A percentile compares a stretch with the other conserved stretches of the same genome.
Conservation (phyloP, 1,140 invertebrate species). For the Doryteuthis pealeii region DNA sequence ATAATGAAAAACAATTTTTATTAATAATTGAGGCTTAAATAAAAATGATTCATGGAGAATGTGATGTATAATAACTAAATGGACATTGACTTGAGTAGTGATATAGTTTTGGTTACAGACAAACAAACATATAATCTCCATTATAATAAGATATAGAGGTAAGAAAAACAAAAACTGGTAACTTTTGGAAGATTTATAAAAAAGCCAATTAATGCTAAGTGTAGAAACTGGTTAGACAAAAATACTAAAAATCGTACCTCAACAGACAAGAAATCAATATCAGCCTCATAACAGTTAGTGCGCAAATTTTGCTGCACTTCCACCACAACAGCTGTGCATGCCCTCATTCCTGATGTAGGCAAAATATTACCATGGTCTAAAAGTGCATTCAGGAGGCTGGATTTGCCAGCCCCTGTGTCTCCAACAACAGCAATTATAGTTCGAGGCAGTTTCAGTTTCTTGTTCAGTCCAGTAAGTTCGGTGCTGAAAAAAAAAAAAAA, state of each 20-base stretch:
- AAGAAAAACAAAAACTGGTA: too few species aligned
- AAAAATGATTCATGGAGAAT: too few species aligned
- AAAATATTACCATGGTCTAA: conserved; percentile 37
- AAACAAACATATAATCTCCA: too few species aligned
- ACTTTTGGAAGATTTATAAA: too few species aligned
- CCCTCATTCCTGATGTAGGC: conserved; percentile 41
- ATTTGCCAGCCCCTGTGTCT: conserved; percentile 40
- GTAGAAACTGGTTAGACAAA: too few species aligned
- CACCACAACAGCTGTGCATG: conserved; percentile 46
- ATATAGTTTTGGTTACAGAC: too few species aligned
- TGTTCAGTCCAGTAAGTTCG: conserved; percentile 28
- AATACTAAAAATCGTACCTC: conserved; percentile 21
- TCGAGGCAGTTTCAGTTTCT: conserved; percentile 25
- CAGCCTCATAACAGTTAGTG: conserved; percentile 31
- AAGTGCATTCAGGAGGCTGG: conserved; percentile 42
- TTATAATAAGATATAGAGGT: too few species aligned
- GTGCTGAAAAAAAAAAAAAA: conserved; percentile 21
- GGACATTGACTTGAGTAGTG: too few species aligned
- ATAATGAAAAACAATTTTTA: too few species aligned
- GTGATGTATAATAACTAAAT: too few species aligned
- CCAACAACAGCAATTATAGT: conserved; percentile 42
- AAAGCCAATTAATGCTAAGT: too few species aligned
- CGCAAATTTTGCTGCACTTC: conserved; percentile 31
- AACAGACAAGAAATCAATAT: conserved; percentile 36
- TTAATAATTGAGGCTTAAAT: too few species aligned